Evolutionary conservation across 2,797 vertebrate species (phyloP).

Genomic region (Halcyon badia): DNA sequence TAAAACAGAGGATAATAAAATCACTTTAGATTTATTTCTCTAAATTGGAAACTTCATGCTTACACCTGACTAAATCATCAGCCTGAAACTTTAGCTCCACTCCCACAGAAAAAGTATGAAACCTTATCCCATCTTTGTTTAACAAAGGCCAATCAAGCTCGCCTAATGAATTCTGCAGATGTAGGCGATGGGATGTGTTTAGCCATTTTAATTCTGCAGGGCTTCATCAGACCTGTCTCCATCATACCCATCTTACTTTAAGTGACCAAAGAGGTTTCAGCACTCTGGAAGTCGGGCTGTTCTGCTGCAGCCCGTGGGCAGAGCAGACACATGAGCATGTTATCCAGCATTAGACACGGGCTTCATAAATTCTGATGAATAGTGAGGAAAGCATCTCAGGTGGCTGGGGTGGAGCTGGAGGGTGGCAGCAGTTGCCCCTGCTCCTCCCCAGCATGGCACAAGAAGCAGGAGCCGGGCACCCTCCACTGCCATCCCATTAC

Average conservation of each 20-base stretch:
- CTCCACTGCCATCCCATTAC: slow-evolving; percentile 17
- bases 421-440: neutral
- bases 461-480: neutral
- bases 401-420: slow-evolving; percentile 58
- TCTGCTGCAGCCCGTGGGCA: neutral
- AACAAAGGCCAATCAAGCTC: slow-evolving; percentile 90
- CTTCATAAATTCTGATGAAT: slow-evolving; percentile 82
- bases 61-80: slow-evolving; percentile 99
- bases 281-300: neutral
- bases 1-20: slow-evolving; percentile 96
- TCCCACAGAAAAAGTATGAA: slow-evolving; percentile 96
- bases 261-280: neutral
- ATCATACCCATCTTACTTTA: slow-evolving; percentile 61
- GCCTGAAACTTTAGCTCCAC: slow-evolving; percentile 94
- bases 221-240: slow-evolving; percentile 82
- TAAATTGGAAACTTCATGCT: slow-evolving; percentile 99
- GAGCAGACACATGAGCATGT: slow-evolving; percentile 14
- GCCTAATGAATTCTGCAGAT: slow-evolving; percentile 97
- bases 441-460: neutral
- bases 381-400: slow-evolving; percentile 81
- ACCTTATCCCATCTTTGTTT: slow-evolving; percentile 96
- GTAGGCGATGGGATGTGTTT: slow-evolving; percentile 81
- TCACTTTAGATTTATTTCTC: slow-evolving; percentile 99
- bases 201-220: slow-evolving; percentile 78
- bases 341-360: slow-evolving; percentile 75